These are phyloP conservation scores for Drosophila ogumai DNA, from an alignment of 1,140 invertebrate species.

Conservation along the genomic window DNA sequence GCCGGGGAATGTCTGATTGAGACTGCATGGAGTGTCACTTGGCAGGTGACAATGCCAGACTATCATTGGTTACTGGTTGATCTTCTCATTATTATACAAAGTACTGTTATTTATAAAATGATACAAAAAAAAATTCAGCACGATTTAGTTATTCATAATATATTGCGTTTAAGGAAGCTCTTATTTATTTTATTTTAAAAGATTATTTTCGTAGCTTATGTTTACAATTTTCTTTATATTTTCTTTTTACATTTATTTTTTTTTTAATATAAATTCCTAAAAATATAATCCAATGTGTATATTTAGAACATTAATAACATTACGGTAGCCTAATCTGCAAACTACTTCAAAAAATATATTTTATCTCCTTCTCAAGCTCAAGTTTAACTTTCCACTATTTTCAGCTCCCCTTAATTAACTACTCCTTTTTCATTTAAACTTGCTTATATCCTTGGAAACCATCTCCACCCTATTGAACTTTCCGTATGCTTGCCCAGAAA, in stretches of 20 bases:
- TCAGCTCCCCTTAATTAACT: neutral
- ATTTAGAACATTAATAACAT: neutral
- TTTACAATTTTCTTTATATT: too few species aligned
- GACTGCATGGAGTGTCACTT: slow-evolving; percentile 9
- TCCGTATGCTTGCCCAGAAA: slow-evolving; percentile 11
- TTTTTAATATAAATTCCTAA: neutral
- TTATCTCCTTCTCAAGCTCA: fast-evolving
- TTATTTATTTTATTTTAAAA: too few species aligned
- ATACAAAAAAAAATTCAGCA: too few species aligned
- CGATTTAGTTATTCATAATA: too few species aligned
- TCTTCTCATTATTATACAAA: neutral
- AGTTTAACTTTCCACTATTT: neutral
- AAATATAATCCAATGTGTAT: neutral
- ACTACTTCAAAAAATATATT: neutral
- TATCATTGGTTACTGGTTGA: neutral
- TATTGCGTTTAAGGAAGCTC: too few species aligned
- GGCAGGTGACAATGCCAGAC: slow-evolving; percentile 37
- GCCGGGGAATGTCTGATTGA: slow-evolving; percentile 3
- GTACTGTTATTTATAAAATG: too few species aligned
- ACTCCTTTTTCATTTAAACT: neutral
- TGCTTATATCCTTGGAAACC: slow-evolving; percentile 6
- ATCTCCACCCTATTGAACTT: slow-evolving; percentile 11
- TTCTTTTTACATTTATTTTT: too few species aligned
- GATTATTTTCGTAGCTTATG: too few species aligned
- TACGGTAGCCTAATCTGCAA: neutral